Evolutionary conservation across 2,888 invertebrate species (phyloP), one percentile per base, ranked within the genome.

Genomic region (Zygaena filipendulae): DNA sequence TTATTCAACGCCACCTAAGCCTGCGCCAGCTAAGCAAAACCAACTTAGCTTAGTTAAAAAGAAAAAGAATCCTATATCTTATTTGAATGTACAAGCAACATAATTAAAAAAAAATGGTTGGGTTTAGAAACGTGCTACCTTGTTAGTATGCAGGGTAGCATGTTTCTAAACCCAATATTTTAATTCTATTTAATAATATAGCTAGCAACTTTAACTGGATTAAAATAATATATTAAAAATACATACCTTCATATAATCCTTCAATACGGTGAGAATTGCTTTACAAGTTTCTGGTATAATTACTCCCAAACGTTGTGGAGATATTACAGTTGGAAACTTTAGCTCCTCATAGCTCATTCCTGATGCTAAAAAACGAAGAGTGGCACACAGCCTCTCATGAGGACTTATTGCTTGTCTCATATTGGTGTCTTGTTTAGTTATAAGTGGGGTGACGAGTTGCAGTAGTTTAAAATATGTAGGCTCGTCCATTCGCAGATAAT

Each of bases 381-480:
- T 27, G 27, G 27, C 27, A 27, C 14, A 19, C 27, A 27, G 21
- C 19, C 30, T 30, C 22, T 35, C 35, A 13, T 28, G 32, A 27
- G 32, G 16, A 10, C 19, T 24, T 13, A 32, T 27, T 12, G 24
- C 24, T 27, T 32, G 20, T 18, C 32, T 27, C 32, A 32, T 27
- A 27, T 28, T 21, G 13, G 28, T 32, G n/a, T 25, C 25, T 23
- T 21, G 27, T 32, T 28, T 27, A 21, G 21, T n/a, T n/a, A 21
- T 21, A 4, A 21, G 9, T 9, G 21, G 21, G 9, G 21, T 21
- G 4, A 21, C 21, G n/a, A 31, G 13, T 27, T 11, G 11, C 2
- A 31, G 19, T 23, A 31, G 16, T 26, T 31, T 27, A 12, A 27
- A 23, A 23, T 27, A 26, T 5, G 30, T 27, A 16, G 26, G 23